Base-by-base conservation (phyloP, 2,888 invertebrate genomes). In the Dynastes grantii region DNA sequence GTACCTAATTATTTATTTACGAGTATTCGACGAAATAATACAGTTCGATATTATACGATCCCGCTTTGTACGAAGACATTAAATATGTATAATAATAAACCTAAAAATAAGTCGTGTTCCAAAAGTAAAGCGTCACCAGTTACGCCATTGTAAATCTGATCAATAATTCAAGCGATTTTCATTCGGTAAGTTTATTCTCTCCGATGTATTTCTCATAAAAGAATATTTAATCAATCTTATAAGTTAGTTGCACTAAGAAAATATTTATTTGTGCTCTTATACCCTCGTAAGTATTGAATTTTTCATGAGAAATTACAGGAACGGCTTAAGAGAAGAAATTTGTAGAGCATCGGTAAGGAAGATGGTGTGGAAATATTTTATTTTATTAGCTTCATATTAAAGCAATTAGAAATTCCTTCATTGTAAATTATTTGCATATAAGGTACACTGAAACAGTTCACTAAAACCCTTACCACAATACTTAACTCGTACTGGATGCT, bases 191-290 rank as follows among this genome's bases (percentile, higher is more conserved):
- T 55, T 71, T 58, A 55, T 71, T 71, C 37, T 55, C 37, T 71
- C 70, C 58, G 32, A 32, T 22, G 51, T 70, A 51, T 58, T 37
- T 55, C 71, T 55, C 55, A 71, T 71, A 71, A 71, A 71, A 71
- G 71, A 71, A 71, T 71, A 71, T 71, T 71, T 71, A 71, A 71
- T 71, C 71, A 71, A 71, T 37, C 71, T 71, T 71, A 37, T 71
- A 71, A 58, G 71, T 71, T 71, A 71, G 55, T 71, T 71, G 71
- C 71, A 71, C 55, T 71, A 58, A 55, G 71, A 55, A 71, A 71
- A 71, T 71, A 71, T 71, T 71, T 71, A 71, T 71, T 71, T 55
- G 71, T 71, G 45, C 37, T 58, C 55, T 55, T 55, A 58, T 32
- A 71, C 71, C 29, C 67, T n/a, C 16, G 40, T 45, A 22, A 13